Conservation (phyloP, 2,888 invertebrate species). For the Metellina segmentata region DNA sequence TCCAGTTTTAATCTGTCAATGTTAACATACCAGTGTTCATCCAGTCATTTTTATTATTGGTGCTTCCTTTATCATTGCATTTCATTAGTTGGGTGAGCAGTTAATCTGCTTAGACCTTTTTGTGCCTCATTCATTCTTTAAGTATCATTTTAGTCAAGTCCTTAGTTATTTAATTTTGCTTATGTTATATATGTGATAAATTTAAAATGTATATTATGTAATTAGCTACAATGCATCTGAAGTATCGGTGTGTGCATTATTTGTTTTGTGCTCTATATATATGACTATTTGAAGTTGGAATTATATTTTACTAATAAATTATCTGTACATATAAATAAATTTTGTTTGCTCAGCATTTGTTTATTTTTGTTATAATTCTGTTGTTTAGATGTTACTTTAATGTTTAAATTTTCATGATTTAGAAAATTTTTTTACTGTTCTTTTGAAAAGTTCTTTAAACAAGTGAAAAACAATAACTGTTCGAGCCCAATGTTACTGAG, state of each 20-base stretch:
- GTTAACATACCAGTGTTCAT: conserved; percentile 27
- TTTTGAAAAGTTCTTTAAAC: not conserved
- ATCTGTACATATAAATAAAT: conserved; percentile 8
- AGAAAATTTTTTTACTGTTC: not conserved
- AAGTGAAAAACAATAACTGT: conserved; percentile 6
- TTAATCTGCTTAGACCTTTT: conserved; percentile 49
- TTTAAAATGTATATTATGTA: conserved; percentile 9
- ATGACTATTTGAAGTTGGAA: not conserved
- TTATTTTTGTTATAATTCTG: conserved; percentile 43
- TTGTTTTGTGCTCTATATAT: conserved; percentile 36
- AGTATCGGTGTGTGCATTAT: conserved; percentile 30
- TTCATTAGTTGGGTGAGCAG: conserved; percentile 32
- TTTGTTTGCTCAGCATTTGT: conserved; percentile 33
- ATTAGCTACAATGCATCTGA: conserved; percentile 1
- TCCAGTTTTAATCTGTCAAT: conserved; percentile 19
- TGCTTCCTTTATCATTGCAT: conserved; percentile 34
- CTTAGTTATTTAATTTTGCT: conserved; percentile 63
- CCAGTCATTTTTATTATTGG: conserved; percentile 67
- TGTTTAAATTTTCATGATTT: conserved; percentile 21
- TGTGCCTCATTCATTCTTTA: conserved; percentile 44
- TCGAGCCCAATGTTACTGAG: conserved; percentile 55
- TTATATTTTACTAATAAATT: conserved; percentile 4
- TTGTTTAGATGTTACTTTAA: conserved; percentile 1
- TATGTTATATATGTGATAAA: conserved; percentile 43
- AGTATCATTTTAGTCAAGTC: conserved; percentile 42